Evolutionary conservation across 2,888 invertebrate genomes (phyloP), one percentile per base, ranked within the genome.

Genomic region (Litoditis marina): DNA sequence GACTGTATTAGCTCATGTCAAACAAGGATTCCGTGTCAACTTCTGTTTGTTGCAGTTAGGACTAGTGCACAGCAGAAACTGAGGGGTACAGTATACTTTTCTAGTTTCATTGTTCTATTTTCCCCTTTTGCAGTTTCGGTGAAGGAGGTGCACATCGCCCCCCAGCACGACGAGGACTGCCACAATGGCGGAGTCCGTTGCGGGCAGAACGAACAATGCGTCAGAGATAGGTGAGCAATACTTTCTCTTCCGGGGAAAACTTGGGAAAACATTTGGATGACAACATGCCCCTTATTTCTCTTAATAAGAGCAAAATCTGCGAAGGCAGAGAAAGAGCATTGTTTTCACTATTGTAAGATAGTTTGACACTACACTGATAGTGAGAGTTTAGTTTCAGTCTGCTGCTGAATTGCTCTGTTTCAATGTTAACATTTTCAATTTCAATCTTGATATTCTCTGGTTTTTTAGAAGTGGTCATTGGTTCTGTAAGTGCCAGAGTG

Each of bases 401-500:
- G n/a, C n/a, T n/a, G n/a, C n/a, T n/a, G n/a, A n/a, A n/a, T n/a
- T n/a, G n/a, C n/a, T n/a, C n/a, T n/a, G n/a, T n/a, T n/a, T n/a
- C n/a, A n/a, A n/a, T 6, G 13, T 2, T 32, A 34, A 6, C 13
- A 2, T 6, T 36, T 19, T 19, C 3, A 5, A 51, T 19, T 7
- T 25, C 47, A 25, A 6, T 27, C 6, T 28, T 27, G 2, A 19
- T 13, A 25, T 55, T 25, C n/a, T n/a, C n/a, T n/a, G n/a, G n/a
- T n/a, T n/a, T n/a, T n/a, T n/a, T n/a, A 55, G 65, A 36, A 36
- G 39, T 8, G 63, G 60, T 5, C 49, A 61, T 25, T 57, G 69
- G 58, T 66, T 62, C 64, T 73, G 81, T 62, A 66, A 74, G 51
- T 81, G 81, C 60, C 50, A 62, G 19, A 56, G 66, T 25, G 82